A percentile compares a stretch with the other conserved stretches of the same genome.
Evolutionary conservation across 2,888 invertebrate genomes (phyloP).

Genomic region (Ichneumoninae sp.): DNA sequence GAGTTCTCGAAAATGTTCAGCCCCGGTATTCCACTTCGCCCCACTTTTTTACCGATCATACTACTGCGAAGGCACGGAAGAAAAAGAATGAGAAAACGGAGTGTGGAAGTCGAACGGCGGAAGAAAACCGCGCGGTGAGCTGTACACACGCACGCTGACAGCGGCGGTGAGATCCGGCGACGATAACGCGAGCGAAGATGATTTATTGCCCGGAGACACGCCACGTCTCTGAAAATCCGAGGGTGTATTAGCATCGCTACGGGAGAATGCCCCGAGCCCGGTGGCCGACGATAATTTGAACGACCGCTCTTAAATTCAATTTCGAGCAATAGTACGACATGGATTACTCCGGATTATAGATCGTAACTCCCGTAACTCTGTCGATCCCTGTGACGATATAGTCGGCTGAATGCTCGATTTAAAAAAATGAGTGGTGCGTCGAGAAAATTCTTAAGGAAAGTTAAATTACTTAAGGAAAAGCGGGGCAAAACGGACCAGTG

Average conservation of each 20-base stretch:
- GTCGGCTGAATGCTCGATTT: background rate
- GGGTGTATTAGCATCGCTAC: conserved; percentile 27
- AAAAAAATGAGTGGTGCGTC: background rate
- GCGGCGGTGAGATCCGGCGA: conserved; percentile 75
- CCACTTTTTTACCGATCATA: background rate
- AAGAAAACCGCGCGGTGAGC: conserved; percentile 59
- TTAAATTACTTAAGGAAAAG: too few species aligned
- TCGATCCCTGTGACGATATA: background rate
- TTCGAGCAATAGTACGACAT: background rate
- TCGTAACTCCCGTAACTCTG: background rate
- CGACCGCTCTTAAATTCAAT: conserved; percentile 39
- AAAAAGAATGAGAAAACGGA: conserved; percentile 17
- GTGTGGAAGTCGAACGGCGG: conserved; percentile 49
- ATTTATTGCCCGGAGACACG: conserved; percentile 79
- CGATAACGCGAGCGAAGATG: conserved; percentile 76
- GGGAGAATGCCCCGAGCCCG: conserved; percentile 6
- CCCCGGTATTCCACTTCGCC: too few species aligned
- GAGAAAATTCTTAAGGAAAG: too few species aligned
- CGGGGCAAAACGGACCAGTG: background rate
- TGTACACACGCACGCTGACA: conserved; percentile 76
- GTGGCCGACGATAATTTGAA: background rate
- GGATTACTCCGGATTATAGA: background rate
- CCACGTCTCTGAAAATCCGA: conserved; percentile 65
- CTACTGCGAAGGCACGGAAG: background rate
- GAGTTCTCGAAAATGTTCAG: too few species aligned